phyloP scores from a whole-genome alignment of 2,888 invertebrate species.

The Napeogenes sylphis region DNA sequence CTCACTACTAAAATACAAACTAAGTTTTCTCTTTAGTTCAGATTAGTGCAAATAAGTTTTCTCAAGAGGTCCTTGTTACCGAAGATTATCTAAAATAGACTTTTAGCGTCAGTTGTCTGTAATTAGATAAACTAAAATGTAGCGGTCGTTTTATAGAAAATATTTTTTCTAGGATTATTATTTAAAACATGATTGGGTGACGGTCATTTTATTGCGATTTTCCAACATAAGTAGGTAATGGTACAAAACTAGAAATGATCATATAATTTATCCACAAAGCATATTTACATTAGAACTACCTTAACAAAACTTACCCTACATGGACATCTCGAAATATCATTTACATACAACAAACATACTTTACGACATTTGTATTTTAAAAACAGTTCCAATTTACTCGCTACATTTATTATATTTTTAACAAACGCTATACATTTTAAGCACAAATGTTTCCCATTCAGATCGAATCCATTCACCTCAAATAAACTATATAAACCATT shows the following conservation, averaged over 20 bases:
- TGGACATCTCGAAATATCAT: conserved; percentile 32
- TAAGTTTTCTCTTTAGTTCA: too few relatives aligned
- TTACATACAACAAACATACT: conserved; percentile 28
- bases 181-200: background rate
- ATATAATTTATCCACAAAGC: conserved; percentile 4
- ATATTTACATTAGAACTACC: conserved; percentile 31
- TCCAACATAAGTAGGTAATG: conserved; percentile 1
- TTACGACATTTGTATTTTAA: background rate
- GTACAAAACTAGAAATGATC: conserved; percentile 14
- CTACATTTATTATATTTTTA: background rate
- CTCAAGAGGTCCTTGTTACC: too few relatives aligned
- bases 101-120: too few relatives aligned
- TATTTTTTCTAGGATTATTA: background rate
- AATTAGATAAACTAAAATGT: too few relatives aligned
- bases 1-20: too few relatives aligned
- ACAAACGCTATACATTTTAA: conserved; percentile 8
- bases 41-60: too few relatives aligned
- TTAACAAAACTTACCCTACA: conserved; percentile 40
- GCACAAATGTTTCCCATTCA: conserved; percentile 42
- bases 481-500: conserved; percentile 36
- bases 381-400: background rate
- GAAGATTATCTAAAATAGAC: too few relatives aligned
- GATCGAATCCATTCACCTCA: conserved; percentile 59
- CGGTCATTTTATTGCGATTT: conserved; percentile 7
- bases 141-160: too few relatives aligned